Conservation (phyloP, 1,140 invertebrate species). For the Campoletis sonorensis region DNA sequence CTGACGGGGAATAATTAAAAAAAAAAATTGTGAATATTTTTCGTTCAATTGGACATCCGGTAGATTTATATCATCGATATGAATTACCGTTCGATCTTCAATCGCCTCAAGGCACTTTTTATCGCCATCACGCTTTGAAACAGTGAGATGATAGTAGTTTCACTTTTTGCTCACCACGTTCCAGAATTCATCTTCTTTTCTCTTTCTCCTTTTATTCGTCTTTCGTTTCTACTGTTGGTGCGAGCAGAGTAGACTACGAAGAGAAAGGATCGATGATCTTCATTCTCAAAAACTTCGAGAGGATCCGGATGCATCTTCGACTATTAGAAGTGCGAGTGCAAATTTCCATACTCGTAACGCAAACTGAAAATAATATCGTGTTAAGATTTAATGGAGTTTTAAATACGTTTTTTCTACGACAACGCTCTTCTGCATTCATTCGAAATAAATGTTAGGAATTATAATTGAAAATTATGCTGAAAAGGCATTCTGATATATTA, state of each 20-base stretch:
- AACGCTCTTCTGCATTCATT: too few species aligned
- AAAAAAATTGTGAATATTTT: not conserved
- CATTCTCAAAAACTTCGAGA: slow-evolving; percentile 3
- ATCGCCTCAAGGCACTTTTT: not conserved
- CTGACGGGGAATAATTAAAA: not conserved
- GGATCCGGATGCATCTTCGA: not conserved
- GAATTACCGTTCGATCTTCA: not conserved
- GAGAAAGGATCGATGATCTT: not conserved
- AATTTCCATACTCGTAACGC: not conserved
- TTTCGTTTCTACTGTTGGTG: not conserved
- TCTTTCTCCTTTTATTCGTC: slow-evolving; percentile 16
- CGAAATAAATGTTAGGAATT: too few species aligned
- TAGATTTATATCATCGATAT: not conserved
- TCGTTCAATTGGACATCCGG: not conserved
- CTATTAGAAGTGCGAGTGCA: not conserved
- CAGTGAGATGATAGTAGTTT: slow-evolving; percentile 23
- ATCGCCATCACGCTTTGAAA: not conserved
- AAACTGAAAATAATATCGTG: too few species aligned
- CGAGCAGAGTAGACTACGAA: not conserved
- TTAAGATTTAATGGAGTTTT: too few species aligned
- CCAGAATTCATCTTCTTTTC: slow-evolving; percentile 13
- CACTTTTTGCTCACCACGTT: slow-evolving; percentile 25
- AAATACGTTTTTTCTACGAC: too few species aligned
- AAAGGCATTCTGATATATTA: too few species aligned
- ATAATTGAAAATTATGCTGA: too few species aligned